A percentile compares a stretch with the other conserved stretches of the same genome.
Conservation (phyloP, 2,888 invertebrate species). For the Lobophora halterata region DNA sequence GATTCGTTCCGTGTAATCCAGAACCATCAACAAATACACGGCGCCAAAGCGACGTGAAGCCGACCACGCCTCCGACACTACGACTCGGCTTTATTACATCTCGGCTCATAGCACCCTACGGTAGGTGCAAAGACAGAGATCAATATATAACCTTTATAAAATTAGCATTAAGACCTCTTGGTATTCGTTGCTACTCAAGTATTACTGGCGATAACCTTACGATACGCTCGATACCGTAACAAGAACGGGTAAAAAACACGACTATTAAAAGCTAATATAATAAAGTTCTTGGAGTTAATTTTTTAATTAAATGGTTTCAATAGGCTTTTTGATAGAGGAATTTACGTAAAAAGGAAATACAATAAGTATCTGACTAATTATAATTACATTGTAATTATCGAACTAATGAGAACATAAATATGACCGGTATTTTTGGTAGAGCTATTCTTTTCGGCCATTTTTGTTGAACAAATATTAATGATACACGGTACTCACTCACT, state of each 20-base stretch:
- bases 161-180: slow-evolving; percentile 35
- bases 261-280: neutral
- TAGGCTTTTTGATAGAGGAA: too few species aligned
- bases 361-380: too few species aligned
- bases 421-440: too few species aligned
- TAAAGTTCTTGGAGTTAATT: neutral
- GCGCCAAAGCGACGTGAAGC: slow-evolving; percentile 72
- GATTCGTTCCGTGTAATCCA: slow-evolving; percentile 40
- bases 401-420: too few species aligned
- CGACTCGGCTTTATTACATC: slow-evolving; percentile 51
- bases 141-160: slow-evolving; percentile 35
- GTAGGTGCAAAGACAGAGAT: slow-evolving; percentile 42
- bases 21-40: slow-evolving; percentile 60
- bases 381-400: too few species aligned
- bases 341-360: too few species aligned
- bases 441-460: too few species aligned
- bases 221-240: slow-evolving; percentile 14
- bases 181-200: slow-evolving; percentile 26
- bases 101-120: slow-evolving; percentile 44
- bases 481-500: too few species aligned
- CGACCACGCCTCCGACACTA: slow-evolving; percentile 66
- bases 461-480: too few species aligned
- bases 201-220: slow-evolving; percentile 24
- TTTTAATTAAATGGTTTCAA: too few species aligned
- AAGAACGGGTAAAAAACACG: slow-evolving; percentile 15